Base-by-base conservation (phyloP, 2,113 vertebrate species). In the Tetraodon nigroviridis region DNA sequence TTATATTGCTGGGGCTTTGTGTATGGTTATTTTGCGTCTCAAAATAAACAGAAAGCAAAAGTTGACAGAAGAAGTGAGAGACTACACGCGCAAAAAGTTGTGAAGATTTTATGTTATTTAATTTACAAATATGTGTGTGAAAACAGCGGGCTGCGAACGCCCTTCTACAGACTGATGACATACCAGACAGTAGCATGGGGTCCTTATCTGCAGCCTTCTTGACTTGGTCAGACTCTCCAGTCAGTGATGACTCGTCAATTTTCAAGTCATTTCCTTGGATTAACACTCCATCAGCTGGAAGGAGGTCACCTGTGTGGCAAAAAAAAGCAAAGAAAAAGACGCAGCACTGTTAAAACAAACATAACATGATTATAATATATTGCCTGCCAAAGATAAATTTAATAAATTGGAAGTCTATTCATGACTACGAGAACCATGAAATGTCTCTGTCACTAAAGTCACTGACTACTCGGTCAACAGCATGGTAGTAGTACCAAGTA, bases 221-320 rank as follows among this genome's bases (percentile, higher is more conserved):
- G 78, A 99, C 97, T 48, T 99, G 97, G 87, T 99, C 97, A 1
- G 97, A 98, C 83, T 99, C 97, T 63, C 97, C 97, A 0, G 97
- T 99, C 85, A 99, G 87, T 55, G 96, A 99, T 78, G 96, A 98
- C 83, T 99, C 97, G 7, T 98, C 97, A 15, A 99, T 98, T 85
- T 98, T 98, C 69, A 99, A 84, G 78, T 99, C 97, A 21, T 98
- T 99, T 72, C 96, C 95, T 87, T 99, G 95, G 83, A 99, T 98
- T 85, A 98, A 92, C 62, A 98, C 80, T 67, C 97, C 97, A 51
- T 99, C 97, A 0, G 95, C 81, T 64, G 97, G 97, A 29, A 98
- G 94, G 11, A 99, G 93, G 84, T 99, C 97, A 79, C 97, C 97
- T 99, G 64, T 99, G 64, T 3, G 71, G 58, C 16, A 58, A 56